Percentiles rank a stretch among this genome's conserved stretches.
Conservation (phyloP, 1,140 invertebrate species). For the Drosophila navojoa region DNA sequence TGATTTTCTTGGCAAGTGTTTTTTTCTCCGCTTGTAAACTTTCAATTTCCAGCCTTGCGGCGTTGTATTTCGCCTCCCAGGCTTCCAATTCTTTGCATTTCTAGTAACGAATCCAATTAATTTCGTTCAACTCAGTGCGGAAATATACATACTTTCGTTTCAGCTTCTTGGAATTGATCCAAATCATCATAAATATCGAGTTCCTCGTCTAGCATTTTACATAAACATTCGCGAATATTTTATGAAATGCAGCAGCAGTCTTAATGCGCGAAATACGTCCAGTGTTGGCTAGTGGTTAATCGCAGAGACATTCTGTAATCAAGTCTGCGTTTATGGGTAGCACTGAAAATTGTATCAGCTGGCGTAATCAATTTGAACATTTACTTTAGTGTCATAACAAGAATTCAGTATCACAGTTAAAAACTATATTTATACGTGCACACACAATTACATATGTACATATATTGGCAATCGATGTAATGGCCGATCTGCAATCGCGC, state of each 20-base stretch:
- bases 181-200: slow-evolving; percentile 78
- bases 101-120: slow-evolving; percentile 32
- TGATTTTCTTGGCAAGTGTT: slow-evolving; percentile 64
- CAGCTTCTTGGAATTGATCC: slow-evolving; percentile 71
- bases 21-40: slow-evolving; percentile 53
- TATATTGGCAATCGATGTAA: background rate
- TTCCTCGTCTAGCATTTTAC: slow-evolving; percentile 56
- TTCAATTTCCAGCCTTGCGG: slow-evolving; percentile 47
- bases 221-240: background rate
- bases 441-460: background rate
- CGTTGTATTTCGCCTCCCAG: slow-evolving; percentile 55
- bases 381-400: background rate
- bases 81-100: slow-evolving; percentile 70
- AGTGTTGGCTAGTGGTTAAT: slow-evolving; percentile 17
- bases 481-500: background rate
- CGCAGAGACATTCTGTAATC: background rate
- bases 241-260: slow-evolving; percentile 19
- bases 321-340: slow-evolving; percentile 31
- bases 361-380: slow-evolving; percentile 2
- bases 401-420: background rate
- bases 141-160: slow-evolving; percentile 54
- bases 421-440: background rate
- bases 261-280: slow-evolving; percentile 37
- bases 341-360: slow-evolving; percentile 9
- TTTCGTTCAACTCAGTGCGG: no score